A percentile compares a stretch with the other conserved stretches of the same genome.
phyloP scores from a whole-genome alignment of 2,113 vertebrate species.

The Hirundichthys speculiger region DNA sequence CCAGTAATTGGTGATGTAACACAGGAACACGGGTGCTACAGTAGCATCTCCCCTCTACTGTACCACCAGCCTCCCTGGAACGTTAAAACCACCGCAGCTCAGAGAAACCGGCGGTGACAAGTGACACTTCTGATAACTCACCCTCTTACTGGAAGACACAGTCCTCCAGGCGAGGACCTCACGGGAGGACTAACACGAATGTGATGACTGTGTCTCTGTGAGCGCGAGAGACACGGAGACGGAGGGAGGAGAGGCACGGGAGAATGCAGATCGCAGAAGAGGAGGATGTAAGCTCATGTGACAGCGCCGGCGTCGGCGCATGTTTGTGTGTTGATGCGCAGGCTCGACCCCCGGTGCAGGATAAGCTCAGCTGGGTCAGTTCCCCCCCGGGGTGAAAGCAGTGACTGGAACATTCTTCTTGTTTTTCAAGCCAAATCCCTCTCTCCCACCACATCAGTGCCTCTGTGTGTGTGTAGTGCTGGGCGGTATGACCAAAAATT shows the following conservation, averaged over 20 bases:
- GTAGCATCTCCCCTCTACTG: not conserved
- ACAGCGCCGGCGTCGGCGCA: slow-evolving; percentile 62
- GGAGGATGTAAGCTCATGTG: slow-evolving; percentile 67
- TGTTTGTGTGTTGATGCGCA: slow-evolving; percentile 27
- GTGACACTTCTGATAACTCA: slow-evolving; percentile 77
- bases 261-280: slow-evolving; percentile 25
- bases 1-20: too few species aligned
- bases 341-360: slow-evolving; percentile 46
- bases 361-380: slow-evolving; percentile 68
- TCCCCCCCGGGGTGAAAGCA: slow-evolving; percentile 63
- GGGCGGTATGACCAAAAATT: too few species aligned
- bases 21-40: not conserved
- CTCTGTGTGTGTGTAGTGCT: too few species aligned
- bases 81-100: slow-evolving; percentile 37
- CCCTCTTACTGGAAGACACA: slow-evolving; percentile 37
- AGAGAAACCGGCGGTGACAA: slow-evolving; percentile 68
- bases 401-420: slow-evolving; percentile 60
- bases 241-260: not conserved
- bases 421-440: slow-evolving; percentile 61
- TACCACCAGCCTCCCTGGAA: slow-evolving; percentile 30
- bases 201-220: slow-evolving; percentile 41
- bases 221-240: slow-evolving; percentile 6
- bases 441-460: slow-evolving; percentile 26
- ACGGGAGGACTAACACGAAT: slow-evolving; percentile 16
- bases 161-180: slow-evolving; percentile 5